These are phyloP conservation scores for Sarcophilus harrisii DNA, from an alignment of 2,797 vertebrate genomes.

Conservation along the genomic window DNA sequence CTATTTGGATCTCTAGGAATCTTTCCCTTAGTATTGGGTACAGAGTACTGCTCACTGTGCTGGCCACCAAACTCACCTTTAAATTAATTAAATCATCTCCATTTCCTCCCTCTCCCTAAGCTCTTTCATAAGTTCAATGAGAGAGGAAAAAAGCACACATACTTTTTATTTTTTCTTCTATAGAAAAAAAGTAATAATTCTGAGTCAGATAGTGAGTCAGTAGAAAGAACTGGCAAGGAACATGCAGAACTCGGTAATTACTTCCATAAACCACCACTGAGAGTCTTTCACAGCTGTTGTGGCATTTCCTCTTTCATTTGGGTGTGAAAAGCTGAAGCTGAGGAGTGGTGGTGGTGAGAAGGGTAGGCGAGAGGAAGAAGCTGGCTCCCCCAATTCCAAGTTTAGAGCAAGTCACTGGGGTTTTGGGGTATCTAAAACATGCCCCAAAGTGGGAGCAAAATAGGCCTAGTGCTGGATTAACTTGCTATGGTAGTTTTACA, in stretches of 20 bases:
- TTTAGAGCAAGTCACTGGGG: neutral
- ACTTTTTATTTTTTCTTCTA: neutral
- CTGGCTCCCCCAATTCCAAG: neutral
- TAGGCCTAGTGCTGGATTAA: neutral
- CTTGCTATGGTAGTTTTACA: neutral
- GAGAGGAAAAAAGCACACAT: neutral
- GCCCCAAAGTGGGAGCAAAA: neutral
- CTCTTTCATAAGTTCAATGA: conserved; percentile 9
- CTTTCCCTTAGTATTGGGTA: neutral
- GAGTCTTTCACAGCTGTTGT: neutral
- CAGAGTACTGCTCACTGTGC: neutral
- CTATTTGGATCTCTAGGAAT: neutral
- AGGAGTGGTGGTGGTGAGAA: neutral
- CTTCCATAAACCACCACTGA: neutral
- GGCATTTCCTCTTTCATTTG: neutral
- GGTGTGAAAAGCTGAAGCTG: conserved; percentile 6
- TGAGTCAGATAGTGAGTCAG: conserved; percentile 53
- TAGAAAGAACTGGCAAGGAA: neutral
- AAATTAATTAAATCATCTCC: neutral
- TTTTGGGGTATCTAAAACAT: neutral
- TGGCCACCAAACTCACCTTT: neutral
- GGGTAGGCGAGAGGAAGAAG: neutral
- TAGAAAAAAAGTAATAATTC: neutral
- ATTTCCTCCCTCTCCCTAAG: neutral
- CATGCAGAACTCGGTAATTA: neutral